Conservation (phyloP, 2,888 invertebrate genomes). For the Clusia tigrina region DNA sequence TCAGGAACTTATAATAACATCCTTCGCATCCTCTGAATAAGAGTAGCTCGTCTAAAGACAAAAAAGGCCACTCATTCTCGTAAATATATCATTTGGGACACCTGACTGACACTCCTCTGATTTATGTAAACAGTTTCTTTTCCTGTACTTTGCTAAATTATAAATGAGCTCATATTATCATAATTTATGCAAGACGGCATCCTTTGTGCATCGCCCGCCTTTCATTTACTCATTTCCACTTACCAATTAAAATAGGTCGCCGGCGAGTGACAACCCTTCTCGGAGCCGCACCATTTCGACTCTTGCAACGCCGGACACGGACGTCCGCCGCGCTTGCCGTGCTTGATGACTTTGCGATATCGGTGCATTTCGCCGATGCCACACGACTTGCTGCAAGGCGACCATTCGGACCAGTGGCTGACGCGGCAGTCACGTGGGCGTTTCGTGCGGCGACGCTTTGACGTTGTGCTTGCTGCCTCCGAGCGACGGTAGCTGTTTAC, state of each 20-base stretch:
- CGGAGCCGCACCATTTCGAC: conserved; percentile 88
- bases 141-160: too few species aligned
- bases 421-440: conserved; percentile 83
- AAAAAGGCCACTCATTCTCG: too few species aligned
- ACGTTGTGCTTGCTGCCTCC: conserved; percentile 63
- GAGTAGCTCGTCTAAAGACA: too few species aligned
- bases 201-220: too few species aligned
- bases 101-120: too few species aligned
- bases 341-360: conserved; percentile 78
- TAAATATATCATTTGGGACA: too few species aligned
- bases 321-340: conserved; percentile 80
- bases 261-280: conserved; percentile 71
- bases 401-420: conserved; percentile 87
- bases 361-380: conserved; percentile 89
- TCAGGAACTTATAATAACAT: too few species aligned
- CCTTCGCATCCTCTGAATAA: too few species aligned
- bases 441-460: conserved; percentile 49
- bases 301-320: conserved; percentile 85
- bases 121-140: too few species aligned
- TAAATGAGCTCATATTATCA: too few species aligned
- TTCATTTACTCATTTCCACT: conserved; percentile 37
- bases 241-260: conserved; percentile 72
- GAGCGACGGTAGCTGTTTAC: conserved; percentile 70
- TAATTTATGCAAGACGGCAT: too few species aligned
- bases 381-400: conserved; percentile 85